These are phyloP conservation scores for Sycophaga agraensis DNA, from an alignment of 1,140 invertebrate genomes.

Conservation along the genomic window DNA sequence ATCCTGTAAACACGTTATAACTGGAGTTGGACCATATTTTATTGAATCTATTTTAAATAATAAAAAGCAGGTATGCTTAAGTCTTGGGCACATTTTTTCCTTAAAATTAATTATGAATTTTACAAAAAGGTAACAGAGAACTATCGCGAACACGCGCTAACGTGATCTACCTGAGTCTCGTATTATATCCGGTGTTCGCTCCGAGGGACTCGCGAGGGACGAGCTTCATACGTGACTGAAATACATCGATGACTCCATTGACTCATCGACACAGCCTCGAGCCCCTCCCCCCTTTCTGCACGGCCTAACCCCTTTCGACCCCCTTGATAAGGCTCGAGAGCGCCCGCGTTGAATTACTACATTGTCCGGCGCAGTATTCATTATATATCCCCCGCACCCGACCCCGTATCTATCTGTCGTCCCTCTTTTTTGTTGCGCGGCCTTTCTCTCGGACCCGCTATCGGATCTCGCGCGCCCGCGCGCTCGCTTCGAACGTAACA, in stretches of 20 bases:
- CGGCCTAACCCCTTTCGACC: not conserved
- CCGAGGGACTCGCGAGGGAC: not conserved
- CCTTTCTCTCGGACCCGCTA: not conserved
- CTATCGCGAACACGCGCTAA: too few relatives aligned
- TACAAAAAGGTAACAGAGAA: too few relatives aligned
- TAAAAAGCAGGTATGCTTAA: too few relatives aligned
- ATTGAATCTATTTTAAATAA: too few relatives aligned
- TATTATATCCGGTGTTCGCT: not conserved
- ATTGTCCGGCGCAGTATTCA: slow-evolving; percentile 18
- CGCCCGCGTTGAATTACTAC: slow-evolving; percentile 4
- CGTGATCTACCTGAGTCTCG: not conserved
- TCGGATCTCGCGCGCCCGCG: not conserved
- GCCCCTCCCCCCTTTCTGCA: not conserved
- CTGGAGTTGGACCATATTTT: too few relatives aligned
- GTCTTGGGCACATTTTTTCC: too few relatives aligned
- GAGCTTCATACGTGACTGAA: slow-evolving; percentile 31
- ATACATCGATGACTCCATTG: slow-evolving; percentile 30
- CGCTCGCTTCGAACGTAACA: not conserved
- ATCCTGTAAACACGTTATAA: too few relatives aligned
- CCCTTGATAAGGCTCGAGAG: not conserved
- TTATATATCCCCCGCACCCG: slow-evolving; percentile 8
- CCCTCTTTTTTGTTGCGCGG: not conserved
- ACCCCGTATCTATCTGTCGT: not conserved
- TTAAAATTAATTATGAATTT: too few relatives aligned
- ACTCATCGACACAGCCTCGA: not conserved